Percentiles rank a stretch among this genome's conserved stretches.
phyloP scores from a whole-genome alignment of 2,797 vertebrate genomes.

The Micromesistius poutassou region DNA sequence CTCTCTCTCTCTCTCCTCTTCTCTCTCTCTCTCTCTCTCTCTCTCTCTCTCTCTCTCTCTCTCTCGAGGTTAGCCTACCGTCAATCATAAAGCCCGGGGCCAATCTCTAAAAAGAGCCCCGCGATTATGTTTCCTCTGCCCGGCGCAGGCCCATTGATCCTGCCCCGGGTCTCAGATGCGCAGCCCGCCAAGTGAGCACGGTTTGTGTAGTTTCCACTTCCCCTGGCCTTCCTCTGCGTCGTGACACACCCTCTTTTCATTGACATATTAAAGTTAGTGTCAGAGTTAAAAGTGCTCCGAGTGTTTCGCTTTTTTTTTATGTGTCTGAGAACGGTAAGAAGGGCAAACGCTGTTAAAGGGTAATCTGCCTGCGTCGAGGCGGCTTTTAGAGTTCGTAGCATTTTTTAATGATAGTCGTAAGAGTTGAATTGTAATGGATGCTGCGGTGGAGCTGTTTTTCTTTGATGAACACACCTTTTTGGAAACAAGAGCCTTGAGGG shows the following conservation, averaged over 20 bases:
- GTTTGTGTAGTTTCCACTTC: slow-evolving; percentile 39
- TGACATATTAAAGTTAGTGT: slow-evolving; percentile 66
- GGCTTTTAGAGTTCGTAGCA: neutral
- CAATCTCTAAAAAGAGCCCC: slow-evolving; percentile 53
- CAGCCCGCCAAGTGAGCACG: slow-evolving; percentile 33
- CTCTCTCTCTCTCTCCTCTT: no score
- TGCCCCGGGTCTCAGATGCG: neutral
- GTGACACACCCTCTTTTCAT: slow-evolving; percentile 47
- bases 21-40: no score
- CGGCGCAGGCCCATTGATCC: slow-evolving; percentile 50
- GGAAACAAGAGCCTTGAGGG: neutral
- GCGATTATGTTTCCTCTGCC: slow-evolving; percentile 61
- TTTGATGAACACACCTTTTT: slow-evolving; percentile 39
- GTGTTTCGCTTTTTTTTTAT: neutral
- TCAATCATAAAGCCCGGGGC: slow-evolving; percentile 56
- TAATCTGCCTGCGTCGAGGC: neutral
- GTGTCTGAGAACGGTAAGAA: slow-evolving; percentile 31
- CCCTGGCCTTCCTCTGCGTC: slow-evolving; percentile 32
- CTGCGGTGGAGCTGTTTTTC: neutral
- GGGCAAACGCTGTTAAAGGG: slow-evolving; percentile 18
- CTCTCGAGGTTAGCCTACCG: slow-evolving; percentile 54
- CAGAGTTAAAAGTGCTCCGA: slow-evolving; percentile 60
- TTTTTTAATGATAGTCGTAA: neutral
- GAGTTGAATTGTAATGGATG: neutral
- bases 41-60: no score